Base-by-base conservation (phyloP, 2,888 invertebrate genomes). In the Amiota minor region DNA sequence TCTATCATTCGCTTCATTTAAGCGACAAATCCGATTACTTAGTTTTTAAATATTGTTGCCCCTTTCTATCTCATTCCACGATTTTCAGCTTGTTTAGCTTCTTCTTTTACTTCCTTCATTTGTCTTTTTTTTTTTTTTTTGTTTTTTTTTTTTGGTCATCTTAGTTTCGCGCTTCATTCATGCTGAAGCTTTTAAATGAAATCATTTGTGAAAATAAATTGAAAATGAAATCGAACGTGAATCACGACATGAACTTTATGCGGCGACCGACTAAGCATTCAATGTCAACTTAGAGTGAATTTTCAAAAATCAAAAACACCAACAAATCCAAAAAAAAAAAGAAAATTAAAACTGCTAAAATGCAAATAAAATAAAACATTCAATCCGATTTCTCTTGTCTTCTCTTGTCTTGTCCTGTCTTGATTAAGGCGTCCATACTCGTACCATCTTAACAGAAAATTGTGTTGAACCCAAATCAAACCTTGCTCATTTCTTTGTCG, bases 211-310 rank as follows among this genome's bases (percentile, higher is more conserved):
- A 73, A 82, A 83, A 78, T 78, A 82, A 84, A 85, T 84, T 78
- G 83, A 81, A 79, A 81, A 81, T 80, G 77, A 86, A 86, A 86
- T 83, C 83, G 78, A 83, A 83, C 83, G 83, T 83, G 83, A 83
- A 75, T 79, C 83, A 83, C 86, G 81, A 83, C 83, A 83, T 83
- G 83, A 83, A 84, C 83, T 86, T 86, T 84, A 84, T 86, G 81
- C 86, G 84, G 77, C 83, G 86, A 83, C 86, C 86, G 84, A 86
- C 85, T 86, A 81, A 86, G 86, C 78, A 84, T 83, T 83, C 78
- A 84, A 73, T 83, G 83, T 83, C 83, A 81, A 79, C 78, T 76
- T 71, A 61, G 62, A 75, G 59, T 71, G 59, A 18, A 14, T 56
- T 20, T 18, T 71, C 14, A 12, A 46, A 35, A 64, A 53, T 53